These are phyloP conservation scores for Orchesella cincta DNA, from an alignment of 1,140 invertebrate genomes.

Conservation along the genomic window DNA sequence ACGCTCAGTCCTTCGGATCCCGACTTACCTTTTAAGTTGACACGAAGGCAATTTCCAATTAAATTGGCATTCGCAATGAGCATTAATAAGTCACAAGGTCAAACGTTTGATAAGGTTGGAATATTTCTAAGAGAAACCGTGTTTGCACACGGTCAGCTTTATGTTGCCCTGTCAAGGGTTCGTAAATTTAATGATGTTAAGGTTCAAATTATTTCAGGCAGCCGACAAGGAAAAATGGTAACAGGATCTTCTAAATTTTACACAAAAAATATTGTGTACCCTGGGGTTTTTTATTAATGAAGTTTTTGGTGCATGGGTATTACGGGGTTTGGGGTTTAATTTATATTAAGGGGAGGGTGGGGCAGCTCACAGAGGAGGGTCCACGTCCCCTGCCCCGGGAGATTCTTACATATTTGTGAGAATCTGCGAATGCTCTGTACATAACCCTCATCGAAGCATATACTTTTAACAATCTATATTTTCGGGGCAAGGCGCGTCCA, in stretches of 20 bases:
- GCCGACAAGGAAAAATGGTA: conserved; percentile 27
- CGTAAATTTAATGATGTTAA: conserved; percentile 14
- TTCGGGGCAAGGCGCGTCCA: no score
- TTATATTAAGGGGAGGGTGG: no score
- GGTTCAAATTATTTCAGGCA: neutral
- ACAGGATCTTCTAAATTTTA: neutral
- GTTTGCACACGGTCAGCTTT: conserved; percentile 53
- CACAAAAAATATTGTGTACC: conserved; percentile 1
- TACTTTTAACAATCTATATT: no score
- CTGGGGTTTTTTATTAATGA: neutral
- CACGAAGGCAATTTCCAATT: conserved; percentile 38
- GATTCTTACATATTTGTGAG: no score
- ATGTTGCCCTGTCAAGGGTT: conserved; percentile 52
- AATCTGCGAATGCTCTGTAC: no score
- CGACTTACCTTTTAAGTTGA: conserved; percentile 20
- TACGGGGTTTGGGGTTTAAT: no score
- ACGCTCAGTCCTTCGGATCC: neutral
- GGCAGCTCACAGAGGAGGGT: no score
- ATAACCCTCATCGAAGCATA: no score
- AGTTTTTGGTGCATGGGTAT: neutral
- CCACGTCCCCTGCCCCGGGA: no score
- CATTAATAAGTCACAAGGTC: conserved; percentile 53
- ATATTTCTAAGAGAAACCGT: conserved; percentile 44
- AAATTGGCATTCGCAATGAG: conserved; percentile 51
- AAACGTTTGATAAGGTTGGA: conserved; percentile 50